Base-by-base conservation (phyloP, 2,113 vertebrate species). In the Carassius auratus region DNA sequence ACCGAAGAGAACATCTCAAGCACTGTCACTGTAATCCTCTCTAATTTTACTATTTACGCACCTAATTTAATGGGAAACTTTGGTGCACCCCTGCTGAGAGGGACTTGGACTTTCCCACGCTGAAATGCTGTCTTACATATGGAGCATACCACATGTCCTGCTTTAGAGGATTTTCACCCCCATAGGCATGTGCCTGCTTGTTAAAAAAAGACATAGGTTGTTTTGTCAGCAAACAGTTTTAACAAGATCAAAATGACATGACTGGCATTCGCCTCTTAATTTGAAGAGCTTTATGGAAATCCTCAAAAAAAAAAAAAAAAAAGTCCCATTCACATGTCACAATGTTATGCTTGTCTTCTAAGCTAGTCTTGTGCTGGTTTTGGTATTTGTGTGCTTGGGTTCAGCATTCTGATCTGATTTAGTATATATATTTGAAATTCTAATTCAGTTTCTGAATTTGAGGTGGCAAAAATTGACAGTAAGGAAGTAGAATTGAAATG, bases 11-110 rank as follows among this genome's bases (percentile, higher is more conserved):
- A 89, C 90, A 94, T 94, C 93, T 92, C 92, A 84, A 86, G 77
- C 92, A 91, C 91, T 93, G 92, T 93, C 93, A 92, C 90, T 91
- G 90, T 90, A 89, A 91, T 91, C 90, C 92, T 87, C 50, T 88
- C 86, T 81, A 88, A 91, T 91, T 91, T 92, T 91, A 89, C 91
- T 92, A 92, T 87, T 88, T 91, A 92, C 84, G 89, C 87, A 91
- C 86, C 85, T 78, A 81, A 82, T 90, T 92, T 30, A 84, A 88
- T 85, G 90, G 91, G 83, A 91, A 88, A 84, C 81, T n/a, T 50
- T 84, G 86, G 82, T 23, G 61, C 76, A 87, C 85, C 89, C 93
- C 93, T 89, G 91, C 87, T 90, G 91, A 86, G 88, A 88, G 83
- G 42, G 84, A 91, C 84, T 86, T 73, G 38, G 68, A 92, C 86